Evolutionary conservation across 2,113 vertebrate genomes (phyloP), one percentile per base, ranked within the genome.

Genomic region (Tor tambroides): DNA sequence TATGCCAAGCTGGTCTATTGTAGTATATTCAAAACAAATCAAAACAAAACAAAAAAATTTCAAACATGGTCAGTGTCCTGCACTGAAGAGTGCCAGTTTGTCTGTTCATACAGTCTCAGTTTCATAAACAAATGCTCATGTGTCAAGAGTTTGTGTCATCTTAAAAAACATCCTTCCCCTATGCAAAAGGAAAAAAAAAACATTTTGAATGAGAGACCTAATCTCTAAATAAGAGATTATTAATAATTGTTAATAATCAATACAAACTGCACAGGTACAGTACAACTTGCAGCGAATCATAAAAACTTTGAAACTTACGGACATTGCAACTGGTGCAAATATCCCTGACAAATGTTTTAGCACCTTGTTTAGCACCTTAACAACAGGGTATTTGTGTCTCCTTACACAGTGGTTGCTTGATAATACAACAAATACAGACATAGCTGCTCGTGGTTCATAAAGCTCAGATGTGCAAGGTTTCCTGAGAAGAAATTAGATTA

Each of bases 31-130:
- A 54, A 54, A 17, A 54, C 49, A 54, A 51, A 51, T 17, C 49
- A 51, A 54, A 51, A 51, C 14, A 51, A 79, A 51, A 5, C 3
- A 15, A 75, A 81, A 67, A 90, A 12, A 69, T 15, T 72, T 14
- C 12, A 63, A 63, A 85, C 15, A 82, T 86, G n/a, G 78, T 90
- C 93, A 94, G 93, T 81, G 94, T 92, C 94, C 94, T 85, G 94
- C 94, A 94, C 93, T 93, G 93, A 88, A 85, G 78, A 89, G 38
- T 4, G 90, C 74, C 46, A 30, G 74, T 86, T 84, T 63, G 28
- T 35, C 65, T 56, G 30, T 28, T 17, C 28, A 71, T 74, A 82
- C 30, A 89, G 28, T 61, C n/a, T 89, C 88, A 90, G 87, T 74
- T 79, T 89, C 84, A 56, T 74, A 86, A 87, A 86, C 83, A 89